These are phyloP conservation scores for Malurus elegans DNA, from an alignment of 2,113 vertebrate genomes.

Conservation along the genomic window DNA sequence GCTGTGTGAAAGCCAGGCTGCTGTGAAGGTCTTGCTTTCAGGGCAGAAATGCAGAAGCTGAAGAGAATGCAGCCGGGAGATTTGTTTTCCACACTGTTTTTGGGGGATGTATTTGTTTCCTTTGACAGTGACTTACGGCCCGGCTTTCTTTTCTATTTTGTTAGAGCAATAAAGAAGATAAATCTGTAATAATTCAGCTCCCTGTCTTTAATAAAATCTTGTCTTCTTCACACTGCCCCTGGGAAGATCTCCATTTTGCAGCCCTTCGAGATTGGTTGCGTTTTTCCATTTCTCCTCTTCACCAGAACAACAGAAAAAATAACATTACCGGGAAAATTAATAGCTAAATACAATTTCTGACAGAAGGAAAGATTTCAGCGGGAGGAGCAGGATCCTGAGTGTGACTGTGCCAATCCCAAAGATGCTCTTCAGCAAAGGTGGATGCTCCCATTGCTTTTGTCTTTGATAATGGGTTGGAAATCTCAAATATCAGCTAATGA, in stretches of 20 bases:
- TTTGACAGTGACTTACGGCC: slow-evolving; percentile 62
- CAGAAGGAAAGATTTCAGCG: neutral
- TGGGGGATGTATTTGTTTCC: slow-evolving; percentile 32
- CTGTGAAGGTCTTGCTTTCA: neutral
- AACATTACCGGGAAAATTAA: neutral
- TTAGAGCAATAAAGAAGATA: slow-evolving; percentile 70
- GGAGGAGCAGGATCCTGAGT: neutral
- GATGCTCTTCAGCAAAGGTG: neutral
- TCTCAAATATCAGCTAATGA: neutral
- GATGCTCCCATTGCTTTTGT: neutral
- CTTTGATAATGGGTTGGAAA: neutral
- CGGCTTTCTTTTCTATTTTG: slow-evolving; percentile 42
- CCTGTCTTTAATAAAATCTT: slow-evolving; percentile 68
- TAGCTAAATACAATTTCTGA: slow-evolving; percentile 12
- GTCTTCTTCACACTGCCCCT: slow-evolving; percentile 45
- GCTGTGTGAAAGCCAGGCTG: neutral
- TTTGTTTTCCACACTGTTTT: slow-evolving; percentile 49
- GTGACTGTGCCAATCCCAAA: rapidly evolving
- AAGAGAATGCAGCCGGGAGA: neutral
- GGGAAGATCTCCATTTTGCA: slow-evolving; percentile 47
- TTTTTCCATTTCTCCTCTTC: slow-evolving; percentile 53
- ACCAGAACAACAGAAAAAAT: slow-evolving; percentile 10
- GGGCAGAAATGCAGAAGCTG: neutral
- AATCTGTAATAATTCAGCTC: slow-evolving; percentile 68
- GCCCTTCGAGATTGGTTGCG: neutral